Evolutionary conservation across 2,113 vertebrate genomes (phyloP).

Genomic region (Ellobius talpinus): DNA sequence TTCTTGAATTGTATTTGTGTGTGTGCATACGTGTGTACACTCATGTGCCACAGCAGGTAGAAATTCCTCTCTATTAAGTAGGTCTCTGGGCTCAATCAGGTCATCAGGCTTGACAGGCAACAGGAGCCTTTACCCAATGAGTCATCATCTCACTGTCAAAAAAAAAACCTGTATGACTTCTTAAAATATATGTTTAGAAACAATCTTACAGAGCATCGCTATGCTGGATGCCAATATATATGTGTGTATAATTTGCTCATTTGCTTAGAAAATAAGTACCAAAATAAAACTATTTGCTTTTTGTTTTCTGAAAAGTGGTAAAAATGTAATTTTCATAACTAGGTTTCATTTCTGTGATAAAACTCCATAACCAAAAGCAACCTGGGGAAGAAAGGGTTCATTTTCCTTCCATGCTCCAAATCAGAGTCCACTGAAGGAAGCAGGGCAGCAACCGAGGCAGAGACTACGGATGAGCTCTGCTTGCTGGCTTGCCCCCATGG

Average conservation of each 20-base stretch:
- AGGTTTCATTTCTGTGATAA: background rate
- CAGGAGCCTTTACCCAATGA: background rate
- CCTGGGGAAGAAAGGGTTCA: background rate
- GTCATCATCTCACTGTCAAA: background rate
- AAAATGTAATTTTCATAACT: background rate
- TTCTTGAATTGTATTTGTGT: background rate
- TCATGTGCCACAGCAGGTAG: background rate
- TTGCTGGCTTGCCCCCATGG: background rate
- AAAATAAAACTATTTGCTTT: background rate
- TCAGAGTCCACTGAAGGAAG: background rate
- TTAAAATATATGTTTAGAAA: background rate
- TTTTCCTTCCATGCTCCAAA: background rate
- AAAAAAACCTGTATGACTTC: background rate
- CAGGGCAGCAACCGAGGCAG: background rate
- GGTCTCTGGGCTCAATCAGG: background rate
- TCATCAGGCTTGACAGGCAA: background rate
- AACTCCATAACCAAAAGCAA: background rate
- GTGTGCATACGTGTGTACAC: background rate
- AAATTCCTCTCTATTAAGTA: too few species aligned
- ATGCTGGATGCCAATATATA: background rate
- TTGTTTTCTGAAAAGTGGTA: background rate
- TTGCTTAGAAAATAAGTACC: background rate
- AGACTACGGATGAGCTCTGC: background rate
- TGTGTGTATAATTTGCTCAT: background rate
- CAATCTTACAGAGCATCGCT: background rate